phyloP scores from a whole-genome alignment of 2,888 invertebrate species.

The Drosophila siamana region DNA sequence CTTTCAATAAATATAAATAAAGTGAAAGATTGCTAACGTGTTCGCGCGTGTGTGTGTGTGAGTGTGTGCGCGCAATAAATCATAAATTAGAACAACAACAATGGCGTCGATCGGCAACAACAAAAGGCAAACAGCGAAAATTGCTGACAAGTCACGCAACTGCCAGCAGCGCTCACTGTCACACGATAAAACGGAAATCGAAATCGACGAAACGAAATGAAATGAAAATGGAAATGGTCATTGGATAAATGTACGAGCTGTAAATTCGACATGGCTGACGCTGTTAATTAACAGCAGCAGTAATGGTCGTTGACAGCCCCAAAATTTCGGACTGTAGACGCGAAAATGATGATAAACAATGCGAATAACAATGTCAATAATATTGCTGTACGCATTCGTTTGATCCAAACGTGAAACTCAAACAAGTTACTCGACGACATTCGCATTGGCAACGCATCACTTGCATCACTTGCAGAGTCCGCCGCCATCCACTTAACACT shows the following conservation, averaged over 20 bases:
- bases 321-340: too few species aligned
- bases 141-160: slow-evolving; percentile 27
- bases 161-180: slow-evolving; percentile 26
- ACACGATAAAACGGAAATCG: slow-evolving; percentile 46
- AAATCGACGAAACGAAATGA: slow-evolving; percentile 3
- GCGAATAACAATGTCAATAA: neutral
- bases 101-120: slow-evolving; percentile 45
- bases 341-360: neutral
- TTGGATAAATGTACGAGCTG: neutral
- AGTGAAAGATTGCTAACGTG: slow-evolving; percentile 63
- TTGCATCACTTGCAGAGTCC: neutral
- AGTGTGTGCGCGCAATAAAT: slow-evolving; percentile 51
- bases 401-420: neutral
- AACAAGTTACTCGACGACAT: neutral
- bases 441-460: slow-evolving; percentile 3
- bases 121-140: slow-evolving; percentile 20
- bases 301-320: neutral
- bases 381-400: neutral
- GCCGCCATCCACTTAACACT: neutral
- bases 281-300: neutral
- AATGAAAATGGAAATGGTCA: slow-evolving; percentile 7
- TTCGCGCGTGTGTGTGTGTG: slow-evolving; percentile 19
- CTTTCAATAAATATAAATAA: slow-evolving; percentile 58
- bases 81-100: slow-evolving; percentile 54
- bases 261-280: neutral